Evolutionary conservation across 2,888 invertebrate species (phyloP).

Genomic region (Ypsolopha sequella): DNA sequence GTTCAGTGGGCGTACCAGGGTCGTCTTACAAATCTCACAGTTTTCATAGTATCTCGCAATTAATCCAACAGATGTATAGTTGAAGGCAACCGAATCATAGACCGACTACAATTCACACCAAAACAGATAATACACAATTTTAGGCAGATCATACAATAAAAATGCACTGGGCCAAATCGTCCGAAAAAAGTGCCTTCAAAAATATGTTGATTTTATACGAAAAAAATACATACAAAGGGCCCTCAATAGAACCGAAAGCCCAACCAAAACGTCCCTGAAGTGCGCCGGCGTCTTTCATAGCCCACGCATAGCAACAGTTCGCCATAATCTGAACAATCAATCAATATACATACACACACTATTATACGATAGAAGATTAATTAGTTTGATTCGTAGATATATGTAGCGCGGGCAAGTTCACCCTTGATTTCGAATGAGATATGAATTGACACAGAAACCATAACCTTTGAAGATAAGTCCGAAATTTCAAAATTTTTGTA

Average conservation of each 20-base stretch:
- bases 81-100: slow-evolving; percentile 78
- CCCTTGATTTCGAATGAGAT: slow-evolving; percentile 19
- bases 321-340: slow-evolving; percentile 41
- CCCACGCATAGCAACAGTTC: slow-evolving; percentile 39
- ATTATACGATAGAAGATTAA: slow-evolving; percentile 69
- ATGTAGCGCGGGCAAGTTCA: slow-evolving; percentile 47
- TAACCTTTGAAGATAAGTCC: not conserved
- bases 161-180: slow-evolving; percentile 92
- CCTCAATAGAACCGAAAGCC: slow-evolving; percentile 88
- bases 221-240: slow-evolving; percentile 84
- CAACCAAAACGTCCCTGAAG: slow-evolving; percentile 69
- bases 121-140: slow-evolving; percentile 24
- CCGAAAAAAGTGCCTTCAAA: slow-evolving; percentile 96
- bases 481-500: not conserved
- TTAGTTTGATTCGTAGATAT: slow-evolving; percentile 70
- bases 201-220: slow-evolving; percentile 86
- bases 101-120: slow-evolving; percentile 22
- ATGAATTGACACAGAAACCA: not conserved
- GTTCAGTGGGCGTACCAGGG: slow-evolving; percentile 38
- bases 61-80: slow-evolving; percentile 84
- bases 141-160: slow-evolving; percentile 49
- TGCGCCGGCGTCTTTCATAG: slow-evolving; percentile 35
- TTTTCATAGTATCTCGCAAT: slow-evolving; percentile 46
- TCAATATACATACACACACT: slow-evolving; percentile 62
- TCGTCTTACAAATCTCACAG: slow-evolving; percentile 81